phyloP scores from a whole-genome alignment of 2,113 vertebrate genomes.

The Gambusia affinis region DNA sequence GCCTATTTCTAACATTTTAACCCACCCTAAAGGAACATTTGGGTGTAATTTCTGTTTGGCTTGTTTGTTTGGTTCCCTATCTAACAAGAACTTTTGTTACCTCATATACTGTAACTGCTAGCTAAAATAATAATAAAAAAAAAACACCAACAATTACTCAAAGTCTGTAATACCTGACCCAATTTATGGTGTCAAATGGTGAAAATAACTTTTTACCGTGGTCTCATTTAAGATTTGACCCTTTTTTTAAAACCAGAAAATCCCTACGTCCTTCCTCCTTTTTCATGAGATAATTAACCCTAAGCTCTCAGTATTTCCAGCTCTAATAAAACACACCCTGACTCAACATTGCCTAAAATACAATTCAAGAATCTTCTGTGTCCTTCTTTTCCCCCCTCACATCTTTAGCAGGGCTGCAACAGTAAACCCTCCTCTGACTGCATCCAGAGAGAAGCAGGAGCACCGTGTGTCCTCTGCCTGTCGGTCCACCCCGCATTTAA shows the following conservation, averaged over 20 bases:
- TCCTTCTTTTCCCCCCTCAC: constrained; percentile 30
- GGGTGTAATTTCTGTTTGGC: not conserved
- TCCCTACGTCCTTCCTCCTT: not conserved
- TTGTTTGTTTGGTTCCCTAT: not conserved
- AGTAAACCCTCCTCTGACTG: constrained; percentile 79
- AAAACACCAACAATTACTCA: not conserved
- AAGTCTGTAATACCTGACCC: not conserved
- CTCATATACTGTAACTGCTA: not conserved
- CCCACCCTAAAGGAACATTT: not conserved
- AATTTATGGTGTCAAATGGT: not conserved
- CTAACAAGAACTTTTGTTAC: not conserved
- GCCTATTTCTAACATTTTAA: too few relatives aligned
- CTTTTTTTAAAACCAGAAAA: too few relatives aligned
- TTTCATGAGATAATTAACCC: not conserved
- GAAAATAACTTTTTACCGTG: not conserved
- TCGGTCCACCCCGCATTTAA: constrained; percentile 60
- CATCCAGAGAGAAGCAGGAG: constrained; percentile 67
- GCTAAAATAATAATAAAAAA: not conserved
- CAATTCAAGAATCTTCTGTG: constrained; percentile 79
- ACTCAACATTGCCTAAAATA: constrained; percentile 89
- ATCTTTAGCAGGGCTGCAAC: constrained; percentile 85
- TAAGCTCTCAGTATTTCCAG: constrained; percentile 31
- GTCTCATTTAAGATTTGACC: too few relatives aligned
- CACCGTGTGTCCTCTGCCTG: constrained; percentile 74
- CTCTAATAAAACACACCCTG: constrained; percentile 77